phyloP scores from a whole-genome alignment of 2,113 vertebrate genomes.

The Carassius auratus region DNA sequence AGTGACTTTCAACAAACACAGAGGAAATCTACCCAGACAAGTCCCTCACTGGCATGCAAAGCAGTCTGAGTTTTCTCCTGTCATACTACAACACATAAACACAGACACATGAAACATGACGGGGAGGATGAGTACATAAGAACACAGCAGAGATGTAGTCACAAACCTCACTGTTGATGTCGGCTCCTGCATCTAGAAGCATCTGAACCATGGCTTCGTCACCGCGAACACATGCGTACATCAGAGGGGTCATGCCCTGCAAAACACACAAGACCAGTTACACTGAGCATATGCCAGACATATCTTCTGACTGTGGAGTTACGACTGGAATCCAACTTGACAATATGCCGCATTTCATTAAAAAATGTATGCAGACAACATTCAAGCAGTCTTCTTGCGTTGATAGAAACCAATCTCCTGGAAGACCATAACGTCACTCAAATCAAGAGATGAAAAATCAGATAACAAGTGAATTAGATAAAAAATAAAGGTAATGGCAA shows the following conservation, averaged over 20 bases:
- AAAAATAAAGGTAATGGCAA: slow-evolving; percentile 38
- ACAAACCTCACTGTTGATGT: slow-evolving; percentile 97
- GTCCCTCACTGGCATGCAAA: slow-evolving; percentile 8
- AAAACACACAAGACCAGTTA: slow-evolving; percentile 16
- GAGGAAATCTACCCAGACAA: neutral
- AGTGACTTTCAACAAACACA: slow-evolving; percentile 7
- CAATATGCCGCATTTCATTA: neutral
- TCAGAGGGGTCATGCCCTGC: slow-evolving; percentile 97
- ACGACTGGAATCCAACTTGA: neutral
- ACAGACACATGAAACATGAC: slow-evolving; percentile 27
- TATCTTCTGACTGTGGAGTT: neutral
- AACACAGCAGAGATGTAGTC: neutral
- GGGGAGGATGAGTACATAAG: slow-evolving; percentile 20
- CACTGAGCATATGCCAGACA: neutral
- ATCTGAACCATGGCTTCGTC: slow-evolving; percentile 99
- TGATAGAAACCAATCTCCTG: neutral
- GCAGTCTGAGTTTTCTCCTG: slow-evolving; percentile 38
- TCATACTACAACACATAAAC: slow-evolving; percentile 34
- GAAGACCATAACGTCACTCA: slow-evolving; percentile 9
- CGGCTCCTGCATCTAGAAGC: slow-evolving; percentile 97
- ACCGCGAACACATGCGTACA: slow-evolving; percentile 97
- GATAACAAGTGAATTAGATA: slow-evolving; percentile 32
- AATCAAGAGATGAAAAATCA: slow-evolving; percentile 45
- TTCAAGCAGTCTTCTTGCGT: neutral
- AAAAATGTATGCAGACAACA: neutral